Evolutionary conservation across 1,140 invertebrate genomes (phyloP).

Genomic region (Panulirus ornatus): DNA sequence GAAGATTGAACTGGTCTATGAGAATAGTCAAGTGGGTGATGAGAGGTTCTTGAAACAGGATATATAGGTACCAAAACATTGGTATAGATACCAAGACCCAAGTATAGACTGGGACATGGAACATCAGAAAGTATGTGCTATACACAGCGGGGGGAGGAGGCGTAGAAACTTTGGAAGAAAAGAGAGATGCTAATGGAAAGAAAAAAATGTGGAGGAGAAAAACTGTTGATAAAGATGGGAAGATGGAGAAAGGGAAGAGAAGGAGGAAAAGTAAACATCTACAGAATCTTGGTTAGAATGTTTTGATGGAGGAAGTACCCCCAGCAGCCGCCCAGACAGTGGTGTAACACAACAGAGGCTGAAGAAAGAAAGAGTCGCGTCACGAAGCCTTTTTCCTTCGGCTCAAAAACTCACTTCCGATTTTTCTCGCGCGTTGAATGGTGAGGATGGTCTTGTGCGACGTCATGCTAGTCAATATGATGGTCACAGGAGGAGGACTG

Average conservation of each 20-base stretch:
- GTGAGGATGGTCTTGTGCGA: not conserved
- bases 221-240: not conserved
- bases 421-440: not conserved
- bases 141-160: not conserved
- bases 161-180: not conserved
- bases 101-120: not conserved
- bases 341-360: not conserved
- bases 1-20: not conserved
- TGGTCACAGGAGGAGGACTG: not conserved
- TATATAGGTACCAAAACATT: not conserved
- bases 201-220: not conserved
- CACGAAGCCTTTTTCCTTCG: not conserved
- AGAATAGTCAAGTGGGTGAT: not conserved
- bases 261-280: not conserved
- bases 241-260: not conserved
- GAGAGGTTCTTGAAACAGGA: not conserved
- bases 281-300: not conserved
- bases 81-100: not conserved
- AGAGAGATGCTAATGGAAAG: not conserved
- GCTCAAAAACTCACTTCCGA: too few species aligned
- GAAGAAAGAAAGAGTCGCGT: not conserved
- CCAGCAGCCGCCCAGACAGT: not conserved
- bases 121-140: not conserved
- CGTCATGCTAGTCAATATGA: not conserved
- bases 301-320: not conserved